Conservation (phyloP, 2,797 vertebrate species). For the Otolemur crassicaudatus region DNA sequence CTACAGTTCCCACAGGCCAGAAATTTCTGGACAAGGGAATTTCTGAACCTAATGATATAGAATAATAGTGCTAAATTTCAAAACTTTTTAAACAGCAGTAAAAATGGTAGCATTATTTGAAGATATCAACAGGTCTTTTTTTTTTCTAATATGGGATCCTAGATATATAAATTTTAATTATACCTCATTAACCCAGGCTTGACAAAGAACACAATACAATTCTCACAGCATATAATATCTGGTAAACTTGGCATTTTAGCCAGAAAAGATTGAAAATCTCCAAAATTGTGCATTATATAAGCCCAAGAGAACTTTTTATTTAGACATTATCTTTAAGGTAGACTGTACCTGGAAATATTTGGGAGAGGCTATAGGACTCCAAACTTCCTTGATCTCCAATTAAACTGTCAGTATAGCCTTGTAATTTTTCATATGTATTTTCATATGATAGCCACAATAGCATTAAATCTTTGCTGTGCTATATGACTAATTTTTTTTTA, state of each 20-base stretch:
- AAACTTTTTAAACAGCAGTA: neutral
- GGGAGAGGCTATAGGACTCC: neutral
- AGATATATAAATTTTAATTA: neutral
- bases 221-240: neutral
- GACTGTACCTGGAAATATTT: neutral
- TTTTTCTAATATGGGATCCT: neutral
- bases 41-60: neutral
- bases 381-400: neutral
- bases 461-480: neutral
- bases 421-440: neutral
- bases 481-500: neutral
- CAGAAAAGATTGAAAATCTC: neutral
- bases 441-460: neutral
- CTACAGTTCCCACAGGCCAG: neutral
- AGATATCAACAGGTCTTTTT: conserved; percentile 10
- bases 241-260: neutral
- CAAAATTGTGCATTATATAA: neutral
- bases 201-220: neutral
- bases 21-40: neutral
- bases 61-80: neutral
- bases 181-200: neutral
- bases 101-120: neutral
- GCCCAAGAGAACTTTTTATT: neutral
- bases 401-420: neutral
- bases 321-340: neutral